These are phyloP conservation scores for Ameiurus melas DNA, from an alignment of 2,113 vertebrate species.

Conservation along the genomic window DNA sequence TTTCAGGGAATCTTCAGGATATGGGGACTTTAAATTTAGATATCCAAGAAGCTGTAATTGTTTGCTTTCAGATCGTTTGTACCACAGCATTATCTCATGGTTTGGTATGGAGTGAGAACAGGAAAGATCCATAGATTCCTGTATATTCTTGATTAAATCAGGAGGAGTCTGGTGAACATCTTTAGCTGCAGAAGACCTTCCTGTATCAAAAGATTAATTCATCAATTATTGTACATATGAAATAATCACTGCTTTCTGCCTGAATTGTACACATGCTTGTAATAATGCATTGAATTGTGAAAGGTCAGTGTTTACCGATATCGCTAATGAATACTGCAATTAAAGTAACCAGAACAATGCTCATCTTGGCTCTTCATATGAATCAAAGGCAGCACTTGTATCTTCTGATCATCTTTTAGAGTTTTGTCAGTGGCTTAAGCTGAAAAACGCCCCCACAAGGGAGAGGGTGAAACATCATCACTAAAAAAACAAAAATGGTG, in stretches of 20 bases:
- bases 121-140: constrained; percentile 1
- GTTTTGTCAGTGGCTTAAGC: not conserved
- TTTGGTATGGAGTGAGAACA: constrained; percentile 29
- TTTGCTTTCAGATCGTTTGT: constrained; percentile 6
- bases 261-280: too few relatives aligned
- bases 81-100: constrained; percentile 51
- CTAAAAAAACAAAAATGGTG: not conserved
- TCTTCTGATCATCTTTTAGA: not conserved
- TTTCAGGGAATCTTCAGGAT: too few relatives aligned
- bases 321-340: too few relatives aligned
- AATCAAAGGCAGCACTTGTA: too few relatives aligned
- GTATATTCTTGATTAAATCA: not conserved
- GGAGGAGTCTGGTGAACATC: constrained; percentile 38
- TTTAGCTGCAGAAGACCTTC: not conserved
- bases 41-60: not conserved
- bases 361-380: too few relatives aligned
- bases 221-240: too few relatives aligned
- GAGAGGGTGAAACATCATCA: not conserved
- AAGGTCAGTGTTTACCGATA: too few relatives aligned
- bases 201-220: not conserved
- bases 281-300: too few relatives aligned
- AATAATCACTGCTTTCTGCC: too few relatives aligned
- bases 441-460: not conserved
- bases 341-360: too few relatives aligned
- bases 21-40: too few relatives aligned